Conservation (phyloP, 2,797 vertebrate species). For the Hylomyscus alleni region DNA sequence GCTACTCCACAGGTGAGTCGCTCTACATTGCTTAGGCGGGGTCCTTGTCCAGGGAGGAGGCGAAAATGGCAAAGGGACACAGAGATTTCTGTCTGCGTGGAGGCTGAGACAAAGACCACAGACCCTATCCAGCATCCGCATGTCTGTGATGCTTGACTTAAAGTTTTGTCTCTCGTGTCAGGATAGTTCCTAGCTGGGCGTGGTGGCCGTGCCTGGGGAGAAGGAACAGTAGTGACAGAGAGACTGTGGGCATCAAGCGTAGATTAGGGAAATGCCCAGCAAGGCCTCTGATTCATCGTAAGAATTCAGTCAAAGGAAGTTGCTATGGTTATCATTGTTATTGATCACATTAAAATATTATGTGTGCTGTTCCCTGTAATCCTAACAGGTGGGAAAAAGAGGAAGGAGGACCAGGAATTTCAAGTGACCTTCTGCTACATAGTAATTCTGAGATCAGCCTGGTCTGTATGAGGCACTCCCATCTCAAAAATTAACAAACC, state of each 20-base stretch:
- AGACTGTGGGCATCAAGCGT: background rate
- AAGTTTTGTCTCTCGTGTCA: background rate
- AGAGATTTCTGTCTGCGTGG: background rate
- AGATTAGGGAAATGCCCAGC: background rate
- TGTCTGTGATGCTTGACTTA: background rate
- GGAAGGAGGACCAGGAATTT: background rate
- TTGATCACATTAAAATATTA: background rate
- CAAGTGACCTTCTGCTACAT: background rate
- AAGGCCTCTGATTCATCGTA: background rate
- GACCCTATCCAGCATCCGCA: accelerated
- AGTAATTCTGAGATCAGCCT: background rate
- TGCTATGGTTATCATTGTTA: background rate
- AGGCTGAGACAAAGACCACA: background rate
- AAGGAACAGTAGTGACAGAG: background rate
- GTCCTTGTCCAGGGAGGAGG: background rate
- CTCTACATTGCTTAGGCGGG: background rate
- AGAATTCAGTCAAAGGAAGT: background rate
- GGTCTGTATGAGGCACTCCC: background rate
- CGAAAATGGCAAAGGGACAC: background rate
- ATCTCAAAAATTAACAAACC: background rate
- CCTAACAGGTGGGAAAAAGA: too few relatives aligned
- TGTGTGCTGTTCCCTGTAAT: background rate
- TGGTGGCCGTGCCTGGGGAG: background rate
- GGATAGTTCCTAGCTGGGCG: background rate
- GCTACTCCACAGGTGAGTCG: background rate